These are phyloP conservation scores for Pantala flavescens DNA, from an alignment of 1,140 invertebrate genomes.

Conservation along the genomic window DNA sequence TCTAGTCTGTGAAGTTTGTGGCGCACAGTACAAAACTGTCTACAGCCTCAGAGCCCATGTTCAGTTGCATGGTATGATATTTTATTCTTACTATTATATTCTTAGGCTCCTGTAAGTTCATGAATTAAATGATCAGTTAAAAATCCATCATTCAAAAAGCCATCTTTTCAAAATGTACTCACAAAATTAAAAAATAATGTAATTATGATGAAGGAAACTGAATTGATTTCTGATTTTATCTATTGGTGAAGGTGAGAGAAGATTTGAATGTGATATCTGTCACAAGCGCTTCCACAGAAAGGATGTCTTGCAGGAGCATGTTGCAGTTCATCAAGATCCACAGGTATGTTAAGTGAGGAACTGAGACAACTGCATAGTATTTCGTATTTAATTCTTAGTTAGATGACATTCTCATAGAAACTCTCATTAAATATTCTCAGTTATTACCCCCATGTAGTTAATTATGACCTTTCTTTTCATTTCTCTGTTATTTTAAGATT, in stretches of 20 bases:
- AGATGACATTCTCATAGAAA: too few species aligned
- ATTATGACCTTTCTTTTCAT: too few species aligned
- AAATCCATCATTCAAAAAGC: too few species aligned
- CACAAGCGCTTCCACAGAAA: constrained; percentile 38
- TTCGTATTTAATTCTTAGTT: too few species aligned
- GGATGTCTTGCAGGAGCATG: constrained; percentile 37
- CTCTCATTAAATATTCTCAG: too few species aligned
- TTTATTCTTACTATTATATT: constrained; percentile 8
- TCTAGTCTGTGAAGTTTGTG: constrained; percentile 30
- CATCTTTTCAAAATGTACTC: too few species aligned
- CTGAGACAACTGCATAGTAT: not conserved
- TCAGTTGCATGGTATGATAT: constrained; percentile 24
- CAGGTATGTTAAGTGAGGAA: constrained; percentile 24
- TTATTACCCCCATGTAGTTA: too few species aligned
- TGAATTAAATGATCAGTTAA: too few species aligned
- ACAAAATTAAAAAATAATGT: too few species aligned
- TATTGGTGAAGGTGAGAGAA: constrained; percentile 38
- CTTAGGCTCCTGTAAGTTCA: constrained; percentile 23
- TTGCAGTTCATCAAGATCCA: constrained; percentile 34
- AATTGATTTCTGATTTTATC: too few species aligned
- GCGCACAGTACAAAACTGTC: constrained; percentile 28
- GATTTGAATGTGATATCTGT: constrained; percentile 36
- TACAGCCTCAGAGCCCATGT: constrained; percentile 30
- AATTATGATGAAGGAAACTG: too few species aligned
- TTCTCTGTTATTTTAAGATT: too few species aligned